These are phyloP conservation scores for Altica lythri DNA, from an alignment of 2,888 invertebrate species.

Conservation along the genomic window DNA sequence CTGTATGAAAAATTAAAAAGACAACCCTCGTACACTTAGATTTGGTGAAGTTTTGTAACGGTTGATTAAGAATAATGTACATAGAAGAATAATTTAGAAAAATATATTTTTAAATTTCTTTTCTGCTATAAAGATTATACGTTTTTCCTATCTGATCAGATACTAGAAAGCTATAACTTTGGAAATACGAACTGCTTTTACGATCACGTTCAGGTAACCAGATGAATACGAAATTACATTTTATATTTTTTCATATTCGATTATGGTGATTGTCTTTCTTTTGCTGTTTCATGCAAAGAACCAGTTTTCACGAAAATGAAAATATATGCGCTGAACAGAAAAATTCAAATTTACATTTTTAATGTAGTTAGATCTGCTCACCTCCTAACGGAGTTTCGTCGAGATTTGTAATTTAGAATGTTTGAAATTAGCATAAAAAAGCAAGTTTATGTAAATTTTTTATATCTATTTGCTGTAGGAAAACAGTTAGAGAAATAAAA, in stretches of 20 bases:
- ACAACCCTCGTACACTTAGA: too few relatives aligned
- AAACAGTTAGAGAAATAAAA: too few relatives aligned
- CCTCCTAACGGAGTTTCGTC: not conserved
- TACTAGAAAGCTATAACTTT: not conserved
- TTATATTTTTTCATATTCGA: slow-evolving; percentile 3
- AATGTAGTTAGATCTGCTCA: not conserved
- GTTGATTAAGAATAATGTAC: too few relatives aligned
- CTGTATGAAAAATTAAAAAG: too few relatives aligned
- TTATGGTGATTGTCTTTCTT: slow-evolving; percentile 7
- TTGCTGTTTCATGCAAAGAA: slow-evolving; percentile 2
- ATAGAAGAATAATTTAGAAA: too few relatives aligned
- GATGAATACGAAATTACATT: slow-evolving; percentile 7
- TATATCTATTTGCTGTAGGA: too few relatives aligned
- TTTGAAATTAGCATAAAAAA: not conserved
- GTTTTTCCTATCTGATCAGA: not conserved
- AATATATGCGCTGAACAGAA: not conserved
- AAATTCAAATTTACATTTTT: slow-evolving; percentile 7
- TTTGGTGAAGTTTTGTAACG: too few relatives aligned
- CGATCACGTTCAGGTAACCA: slow-evolving; percentile 1
- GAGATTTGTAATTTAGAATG: slow-evolving; percentile 1
- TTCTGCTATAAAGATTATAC: not conserved
- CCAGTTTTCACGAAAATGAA: not conserved
- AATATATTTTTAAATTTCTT: too few relatives aligned
- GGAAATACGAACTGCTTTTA: slow-evolving; percentile 3
- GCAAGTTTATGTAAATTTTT: not conserved